These are phyloP conservation scores for Synanthedon myopaeformis DNA, from an alignment of 2,888 invertebrate species.

Conservation along the genomic window DNA sequence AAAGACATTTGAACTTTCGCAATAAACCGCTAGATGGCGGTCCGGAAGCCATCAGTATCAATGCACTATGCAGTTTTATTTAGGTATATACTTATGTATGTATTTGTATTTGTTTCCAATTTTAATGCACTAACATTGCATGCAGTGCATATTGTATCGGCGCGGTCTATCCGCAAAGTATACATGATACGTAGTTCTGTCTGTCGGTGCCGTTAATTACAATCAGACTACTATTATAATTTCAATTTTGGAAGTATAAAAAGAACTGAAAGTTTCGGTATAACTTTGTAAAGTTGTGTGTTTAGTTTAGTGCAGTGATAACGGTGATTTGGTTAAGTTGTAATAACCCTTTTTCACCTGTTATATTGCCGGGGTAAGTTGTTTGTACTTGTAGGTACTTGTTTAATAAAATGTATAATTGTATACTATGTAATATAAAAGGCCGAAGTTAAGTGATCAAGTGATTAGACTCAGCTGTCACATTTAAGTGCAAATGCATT, in stretches of 20 bases:
- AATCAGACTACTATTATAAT: background rate
- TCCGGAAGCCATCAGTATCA: no score
- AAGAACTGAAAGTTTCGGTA: no score
- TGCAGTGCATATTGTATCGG: slow-evolving; percentile 16
- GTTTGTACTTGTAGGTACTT: slow-evolving; percentile 13
- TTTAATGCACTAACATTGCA: no score
- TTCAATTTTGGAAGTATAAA: no score
- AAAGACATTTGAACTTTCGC: no score
- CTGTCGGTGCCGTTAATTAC: slow-evolving; percentile 19
- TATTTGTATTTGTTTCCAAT: no score
- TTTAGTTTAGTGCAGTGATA: slow-evolving; percentile 6
- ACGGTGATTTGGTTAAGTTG: slow-evolving; percentile 6
- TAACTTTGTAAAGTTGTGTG: background rate
- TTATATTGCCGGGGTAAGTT: slow-evolving; percentile 47
- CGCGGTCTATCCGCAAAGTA: slow-evolving; percentile 5
- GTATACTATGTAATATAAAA: no score
- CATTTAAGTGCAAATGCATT: slow-evolving; percentile 34
- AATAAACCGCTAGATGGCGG: no score
- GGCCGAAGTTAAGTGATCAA: no score
- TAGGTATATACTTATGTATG: no score
- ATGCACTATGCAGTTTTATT: no score
- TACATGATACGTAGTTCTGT: slow-evolving; percentile 9
- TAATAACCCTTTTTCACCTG: slow-evolving; percentile 27
- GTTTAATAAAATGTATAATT: no score
- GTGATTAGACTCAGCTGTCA: slow-evolving; percentile 11